Percentiles rank a stretch among this genome's conserved stretches.
These are phyloP conservation scores for Lerista edwardsae DNA, from an alignment of 2,797 vertebrate genomes.

Conservation along the genomic window DNA sequence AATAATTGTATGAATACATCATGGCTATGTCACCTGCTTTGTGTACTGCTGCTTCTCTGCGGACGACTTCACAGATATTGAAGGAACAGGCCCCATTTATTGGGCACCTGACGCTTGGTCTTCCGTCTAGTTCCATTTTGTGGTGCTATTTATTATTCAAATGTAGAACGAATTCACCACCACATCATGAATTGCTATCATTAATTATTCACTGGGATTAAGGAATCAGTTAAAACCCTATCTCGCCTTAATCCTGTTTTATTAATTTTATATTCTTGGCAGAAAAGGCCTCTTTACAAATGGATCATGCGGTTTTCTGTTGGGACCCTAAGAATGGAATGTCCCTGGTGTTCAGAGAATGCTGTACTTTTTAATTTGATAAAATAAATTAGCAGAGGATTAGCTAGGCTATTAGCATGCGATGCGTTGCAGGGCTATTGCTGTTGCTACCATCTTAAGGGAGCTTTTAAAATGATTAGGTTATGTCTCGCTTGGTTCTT, in stretches of 20 bases:
- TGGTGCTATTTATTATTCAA: slow-evolving; percentile 77
- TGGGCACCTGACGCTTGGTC: slow-evolving; percentile 36
- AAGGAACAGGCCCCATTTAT: slow-evolving; percentile 20
- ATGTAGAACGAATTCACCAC: slow-evolving; percentile 61
- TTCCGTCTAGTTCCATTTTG: slow-evolving; percentile 44
- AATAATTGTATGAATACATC: too few species aligned
- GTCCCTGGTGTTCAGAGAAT: slow-evolving; percentile 73
- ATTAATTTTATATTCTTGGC: slow-evolving; percentile 81
- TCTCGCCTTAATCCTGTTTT: slow-evolving; percentile 80
- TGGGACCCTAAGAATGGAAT: slow-evolving; percentile 66
- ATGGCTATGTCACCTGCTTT: too few species aligned
- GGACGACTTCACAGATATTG: neutral
- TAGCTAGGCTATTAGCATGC: slow-evolving; percentile 69
- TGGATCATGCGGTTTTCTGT: slow-evolving; percentile 71
- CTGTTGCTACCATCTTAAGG: slow-evolving; percentile 48
- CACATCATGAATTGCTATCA: slow-evolving; percentile 74
- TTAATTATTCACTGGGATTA: slow-evolving; percentile 83
- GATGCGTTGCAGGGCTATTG: slow-evolving; percentile 37
- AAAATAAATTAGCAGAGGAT: slow-evolving; percentile 82
- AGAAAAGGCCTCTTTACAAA: slow-evolving; percentile 70
- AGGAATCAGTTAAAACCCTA: slow-evolving; percentile 75
- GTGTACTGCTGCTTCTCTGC: neutral
- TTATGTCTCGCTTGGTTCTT: slow-evolving; percentile 13
- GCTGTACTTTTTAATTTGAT: slow-evolving; percentile 78
- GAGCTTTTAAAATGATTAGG: slow-evolving; percentile 49